Percentiles rank a stretch among this genome's conserved stretches.
Conservation (phyloP, 1,140 invertebrate genomes). For the Vollenhovia emeryi region DNA sequence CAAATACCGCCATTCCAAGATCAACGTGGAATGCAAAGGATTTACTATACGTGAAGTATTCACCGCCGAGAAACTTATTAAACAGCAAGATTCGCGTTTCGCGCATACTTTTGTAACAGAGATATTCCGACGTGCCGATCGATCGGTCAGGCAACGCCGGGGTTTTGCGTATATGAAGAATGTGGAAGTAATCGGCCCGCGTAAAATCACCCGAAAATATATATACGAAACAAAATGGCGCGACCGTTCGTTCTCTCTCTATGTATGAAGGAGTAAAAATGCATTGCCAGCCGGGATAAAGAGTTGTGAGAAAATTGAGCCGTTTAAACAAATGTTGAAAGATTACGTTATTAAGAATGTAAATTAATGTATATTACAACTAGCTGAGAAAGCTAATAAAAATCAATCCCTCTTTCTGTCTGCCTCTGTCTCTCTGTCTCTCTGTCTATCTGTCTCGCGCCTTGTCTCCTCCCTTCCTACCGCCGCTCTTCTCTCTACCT, state of each 20-base stretch:
- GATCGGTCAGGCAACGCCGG: background rate
- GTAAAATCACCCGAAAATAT: slow-evolving; percentile 25
- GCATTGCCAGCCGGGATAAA: no score
- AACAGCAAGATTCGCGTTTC: slow-evolving; percentile 7
- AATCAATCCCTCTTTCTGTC: no score
- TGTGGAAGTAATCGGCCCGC: slow-evolving; percentile 27
- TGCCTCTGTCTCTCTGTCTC: no score
- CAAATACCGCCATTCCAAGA: slow-evolving; percentile 6
- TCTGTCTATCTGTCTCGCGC: no score
- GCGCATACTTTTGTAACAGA: background rate
- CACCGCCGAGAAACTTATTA: slow-evolving; percentile 6
- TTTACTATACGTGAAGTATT: background rate
- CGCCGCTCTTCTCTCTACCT: background rate
- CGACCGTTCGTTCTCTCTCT: background rate
- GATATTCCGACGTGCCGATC: slow-evolving; percentile 2
- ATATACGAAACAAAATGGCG: slow-evolving; percentile 24
- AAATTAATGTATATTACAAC: no score
- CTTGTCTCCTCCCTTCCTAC: background rate
- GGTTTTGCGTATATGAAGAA: slow-evolving; percentile 1
- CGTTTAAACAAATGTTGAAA: no score
- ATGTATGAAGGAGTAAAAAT: no score
- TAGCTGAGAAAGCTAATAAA: no score
- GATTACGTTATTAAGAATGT: no score
- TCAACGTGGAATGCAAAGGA: background rate
- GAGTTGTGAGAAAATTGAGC: no score